A percentile compares a stretch with the other conserved stretches of the same genome.
These are phyloP conservation scores for Drosophila percnosoma DNA, from an alignment of 2,888 invertebrate genomes.

Conservation along the genomic window DNA sequence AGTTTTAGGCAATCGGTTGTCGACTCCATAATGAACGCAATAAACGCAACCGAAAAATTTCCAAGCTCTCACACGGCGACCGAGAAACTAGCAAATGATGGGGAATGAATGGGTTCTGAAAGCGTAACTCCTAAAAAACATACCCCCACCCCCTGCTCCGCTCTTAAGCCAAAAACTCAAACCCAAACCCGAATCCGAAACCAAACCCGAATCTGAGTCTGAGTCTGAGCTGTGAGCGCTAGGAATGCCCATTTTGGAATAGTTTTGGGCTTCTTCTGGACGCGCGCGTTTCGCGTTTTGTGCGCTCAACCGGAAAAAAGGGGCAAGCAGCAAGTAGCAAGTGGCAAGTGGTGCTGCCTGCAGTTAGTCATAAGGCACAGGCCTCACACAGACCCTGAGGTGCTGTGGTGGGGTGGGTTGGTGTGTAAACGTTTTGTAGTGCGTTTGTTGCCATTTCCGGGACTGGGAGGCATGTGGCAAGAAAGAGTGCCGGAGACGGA, in stretches of 20 bases:
- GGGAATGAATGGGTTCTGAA: constrained; percentile 19
- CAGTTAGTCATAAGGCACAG: constrained; percentile 76
- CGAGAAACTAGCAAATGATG: constrained; percentile 25
- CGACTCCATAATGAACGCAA: constrained; percentile 74
- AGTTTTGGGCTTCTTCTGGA: constrained; percentile 21
- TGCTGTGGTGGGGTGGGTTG: not conserved
- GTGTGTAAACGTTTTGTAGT: constrained; percentile 70
- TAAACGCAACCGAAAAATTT: constrained; percentile 79
- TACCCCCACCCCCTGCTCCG: not conserved
- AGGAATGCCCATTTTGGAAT: constrained; percentile 19
- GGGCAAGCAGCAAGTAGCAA: not conserved
- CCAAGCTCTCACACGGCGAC: constrained; percentile 58
- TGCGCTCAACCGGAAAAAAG: constrained; percentile 65
- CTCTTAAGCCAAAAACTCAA: constrained; percentile 3
- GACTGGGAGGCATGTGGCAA: constrained; percentile 34
- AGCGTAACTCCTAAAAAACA: constrained; percentile 9
- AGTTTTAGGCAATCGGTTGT: constrained; percentile 58
- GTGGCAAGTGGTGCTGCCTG: constrained; percentile 31
- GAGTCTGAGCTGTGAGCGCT: constrained; percentile 2
- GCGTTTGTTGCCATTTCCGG: constrained; percentile 81
- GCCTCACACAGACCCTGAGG: not conserved
- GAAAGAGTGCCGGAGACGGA: constrained; percentile 6
- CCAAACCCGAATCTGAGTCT: constrained; percentile 1
- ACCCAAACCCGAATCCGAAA: not conserved
- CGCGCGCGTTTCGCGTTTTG: constrained; percentile 40